Conservation (phyloP, 2,888 invertebrate genomes). For the Hanleya hanleyi region DNA sequence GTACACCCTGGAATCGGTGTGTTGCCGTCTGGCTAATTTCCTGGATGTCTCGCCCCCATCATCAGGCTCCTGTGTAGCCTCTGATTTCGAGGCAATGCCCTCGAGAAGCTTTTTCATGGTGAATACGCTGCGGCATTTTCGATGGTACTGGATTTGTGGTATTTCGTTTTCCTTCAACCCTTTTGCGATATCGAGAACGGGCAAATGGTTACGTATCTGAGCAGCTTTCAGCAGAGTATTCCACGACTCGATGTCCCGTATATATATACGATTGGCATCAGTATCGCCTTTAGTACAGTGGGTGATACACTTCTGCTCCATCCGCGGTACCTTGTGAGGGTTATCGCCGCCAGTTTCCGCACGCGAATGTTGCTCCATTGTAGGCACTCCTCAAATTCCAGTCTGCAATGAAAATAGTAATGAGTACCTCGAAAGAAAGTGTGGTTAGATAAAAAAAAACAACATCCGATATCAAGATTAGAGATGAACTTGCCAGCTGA, state of each 20-base stretch:
- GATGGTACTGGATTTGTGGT: not conserved
- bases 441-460: too few relatives aligned
- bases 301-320: not conserved
- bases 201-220: not conserved
- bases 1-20: not conserved
- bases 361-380: too few relatives aligned
- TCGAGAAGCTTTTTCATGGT: not conserved
- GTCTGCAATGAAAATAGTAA: too few relatives aligned
- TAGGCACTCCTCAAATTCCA: too few relatives aligned
- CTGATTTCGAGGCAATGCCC: too few relatives aligned
- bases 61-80: too few relatives aligned
- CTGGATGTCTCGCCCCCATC: not conserved
- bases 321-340: not conserved
- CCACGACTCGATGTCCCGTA: not conserved
- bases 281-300: not conserved
- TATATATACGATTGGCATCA: not conserved
- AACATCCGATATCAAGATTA: too few relatives aligned
- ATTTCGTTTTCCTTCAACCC: not conserved
- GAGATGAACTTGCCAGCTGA: too few relatives aligned
- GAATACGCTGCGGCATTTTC: not conserved
- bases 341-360: too few relatives aligned
- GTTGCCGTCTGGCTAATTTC: not conserved
- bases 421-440: too few relatives aligned
- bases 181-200: not conserved
- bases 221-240: not conserved